Conservation (phyloP, 1,140 invertebrate species). For the Branchinecta lynchi region DNA sequence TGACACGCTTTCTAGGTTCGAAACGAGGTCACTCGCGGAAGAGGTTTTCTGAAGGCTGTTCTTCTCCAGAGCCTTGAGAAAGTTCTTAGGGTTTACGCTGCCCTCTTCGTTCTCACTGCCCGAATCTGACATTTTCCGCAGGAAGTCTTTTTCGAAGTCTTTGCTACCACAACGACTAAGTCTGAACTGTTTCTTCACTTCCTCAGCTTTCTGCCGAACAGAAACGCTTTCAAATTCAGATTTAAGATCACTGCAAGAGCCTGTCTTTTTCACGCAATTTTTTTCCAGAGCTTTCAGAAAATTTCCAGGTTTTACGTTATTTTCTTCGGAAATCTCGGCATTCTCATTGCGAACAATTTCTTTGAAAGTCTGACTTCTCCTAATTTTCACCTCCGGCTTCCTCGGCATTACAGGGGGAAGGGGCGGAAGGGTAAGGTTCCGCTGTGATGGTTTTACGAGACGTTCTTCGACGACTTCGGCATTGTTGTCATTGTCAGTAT, state of each 20-base stretch:
- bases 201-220: neutral
- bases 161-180: neutral
- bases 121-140: neutral
- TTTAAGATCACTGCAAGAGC: neutral
- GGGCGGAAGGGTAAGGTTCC: neutral
- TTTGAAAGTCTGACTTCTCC: neutral
- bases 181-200: neutral
- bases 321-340: slow-evolving; percentile 3
- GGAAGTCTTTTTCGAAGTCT: neutral
- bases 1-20: neutral
- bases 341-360: neutral
- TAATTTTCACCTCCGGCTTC: neutral
- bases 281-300: neutral
- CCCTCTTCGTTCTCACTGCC: slow-evolving; percentile 1
- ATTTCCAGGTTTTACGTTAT: neutral
- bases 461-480: neutral
- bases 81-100: neutral
- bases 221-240: slow-evolving; percentile 3
- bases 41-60: neutral
- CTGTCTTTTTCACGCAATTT: neutral
- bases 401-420: neutral
- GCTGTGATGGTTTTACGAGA: neutral
- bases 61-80: neutral
- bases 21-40: neutral
- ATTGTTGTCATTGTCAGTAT: slow-evolving; percentile 1